Base-by-base conservation (phyloP, 2,113 vertebrate species). In the Nothocercus julius region DNA sequence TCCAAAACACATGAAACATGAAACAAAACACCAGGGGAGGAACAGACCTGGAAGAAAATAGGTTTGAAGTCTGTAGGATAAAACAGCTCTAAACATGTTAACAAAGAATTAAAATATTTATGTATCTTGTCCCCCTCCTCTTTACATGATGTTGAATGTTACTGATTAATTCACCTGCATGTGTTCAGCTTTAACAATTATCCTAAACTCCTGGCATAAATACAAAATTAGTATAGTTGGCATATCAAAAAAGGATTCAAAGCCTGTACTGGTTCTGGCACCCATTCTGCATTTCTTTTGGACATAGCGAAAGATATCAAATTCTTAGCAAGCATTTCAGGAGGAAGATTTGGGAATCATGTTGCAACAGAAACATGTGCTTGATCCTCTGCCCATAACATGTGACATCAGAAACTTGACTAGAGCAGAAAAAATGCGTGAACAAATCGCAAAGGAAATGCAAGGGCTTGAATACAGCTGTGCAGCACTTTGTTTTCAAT, bases 391-490 rank as follows among this genome's bases (percentile, higher is more conserved):
- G 89, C 75, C 89, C 76, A 47, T 80, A 69, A 58, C 10, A 42
- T 63, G 16, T 87, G 78, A 90, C 84, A 76, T 91, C 62, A 95
- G 63, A 89, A 90, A 87, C 20, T 38, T 94, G 89, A 96, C 78
- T 80, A 17, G 30, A 89, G 75, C 54, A 91, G 77, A 67, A 77
- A 91, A 91, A 92, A 93, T 87, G 84, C 2, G 0, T 91, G 78
- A 92, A 93, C 54, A 96, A 93, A 85, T 91, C 72, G 74, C 85
- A 87, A 45, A 94, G 87, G 74, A 85, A 69, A 58, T 45, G 44
- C 16, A 14, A 61, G 85, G 49, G 67, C 79, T 82, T 93, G 94
- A 59, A 82, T 74, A 77, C 91, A 91, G 91, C 93, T 94, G 94
- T 63, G 36, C 13, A 44, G 49, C 45, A 24, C 53, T 24, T 63